Evolutionary conservation across 2,888 invertebrate genomes (phyloP).

Genomic region (Mythimna vitellina): DNA sequence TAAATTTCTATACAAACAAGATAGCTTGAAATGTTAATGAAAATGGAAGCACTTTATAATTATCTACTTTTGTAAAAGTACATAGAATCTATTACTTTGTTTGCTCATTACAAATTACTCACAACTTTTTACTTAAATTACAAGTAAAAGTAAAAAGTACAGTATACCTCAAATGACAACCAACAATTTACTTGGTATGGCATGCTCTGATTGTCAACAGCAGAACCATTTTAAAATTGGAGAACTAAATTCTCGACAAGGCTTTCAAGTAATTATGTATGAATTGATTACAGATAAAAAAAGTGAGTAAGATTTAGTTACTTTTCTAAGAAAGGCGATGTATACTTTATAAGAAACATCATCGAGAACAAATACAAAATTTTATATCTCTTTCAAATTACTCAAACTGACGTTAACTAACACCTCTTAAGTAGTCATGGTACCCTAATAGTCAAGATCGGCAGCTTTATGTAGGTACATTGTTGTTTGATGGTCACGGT

Average conservation of each 20-base stretch:
- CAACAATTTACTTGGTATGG: constrained; percentile 45
- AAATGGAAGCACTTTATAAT: too few species aligned
- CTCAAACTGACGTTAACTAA: too few species aligned
- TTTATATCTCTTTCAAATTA: too few species aligned
- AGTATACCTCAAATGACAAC: constrained; percentile 57
- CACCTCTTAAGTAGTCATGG: not conserved
- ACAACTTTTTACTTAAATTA: constrained; percentile 37
- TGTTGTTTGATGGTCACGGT: not conserved
- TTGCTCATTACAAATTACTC: constrained; percentile 33
- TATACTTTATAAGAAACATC: too few species aligned
- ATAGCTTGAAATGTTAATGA: not conserved
- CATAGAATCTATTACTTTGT: not conserved
- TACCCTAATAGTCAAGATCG: not conserved
- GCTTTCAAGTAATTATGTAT: constrained; percentile 52
- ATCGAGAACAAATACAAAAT: too few species aligned
- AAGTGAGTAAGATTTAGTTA: not conserved
- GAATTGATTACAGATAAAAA: constrained; percentile 56
- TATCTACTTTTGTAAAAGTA: not conserved
- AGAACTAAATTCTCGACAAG: constrained; percentile 33
- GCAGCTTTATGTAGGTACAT: not conserved
- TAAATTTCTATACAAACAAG: not conserved
- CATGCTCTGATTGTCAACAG: constrained; percentile 57
- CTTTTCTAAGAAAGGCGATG: too few species aligned
- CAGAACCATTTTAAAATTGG: constrained; percentile 39
- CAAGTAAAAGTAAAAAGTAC: constrained; percentile 57